Base-by-base conservation (phyloP, 92 coral and sea anemone species). In the Bergia puertoricense region DNA sequence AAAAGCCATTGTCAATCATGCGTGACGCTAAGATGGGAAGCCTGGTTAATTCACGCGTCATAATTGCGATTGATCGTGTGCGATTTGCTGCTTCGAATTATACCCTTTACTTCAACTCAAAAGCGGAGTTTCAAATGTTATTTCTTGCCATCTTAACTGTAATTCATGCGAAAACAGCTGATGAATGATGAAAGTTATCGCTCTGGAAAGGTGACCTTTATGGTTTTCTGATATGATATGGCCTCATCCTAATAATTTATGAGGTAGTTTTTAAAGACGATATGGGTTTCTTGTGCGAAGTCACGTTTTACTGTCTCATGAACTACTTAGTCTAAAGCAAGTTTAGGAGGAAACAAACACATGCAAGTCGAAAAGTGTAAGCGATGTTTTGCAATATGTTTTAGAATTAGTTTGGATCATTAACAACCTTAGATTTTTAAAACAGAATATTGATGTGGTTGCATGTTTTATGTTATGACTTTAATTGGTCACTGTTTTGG, bases 21-120 rank as follows among this genome's bases (percentile, higher is more conserved):
- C 88, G 87, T 91, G 94, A 91, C 92, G 92, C n/a, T 82, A 2
- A 67, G 86, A 71, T 23, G 68, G 45, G 45, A 84, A 15, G n/a
- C 41, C 62, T 72, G 87, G 45, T 69, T 84, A 76, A 84, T 84
- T 48, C 79, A 84, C 68, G 87, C 79, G 78, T 69, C 45, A 46
- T 46, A 79, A 79, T 46, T n/a, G 67, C 6, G 54, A 48, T 48
- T 4, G 23, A 10, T 77, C 77, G 6, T 40, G 0, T 5, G 77
- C 65, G 74, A 84, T 46, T 39, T 74, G 79, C 48, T 16, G 46
- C 11, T 69, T 71, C 11, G 20, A 30, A 23, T 71, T 71, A n/a
- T 9, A 23, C 3, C 11, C 75, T 23, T 5, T 23, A 8, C 11
- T 23, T 59, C 57, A 67, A 48, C 51, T 14, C 20, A 59, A 37